Evolutionary conservation across 2,113 vertebrate species (phyloP), one percentile per base, ranked within the genome.

Genomic region (Paralichthys olivaceus): DNA sequence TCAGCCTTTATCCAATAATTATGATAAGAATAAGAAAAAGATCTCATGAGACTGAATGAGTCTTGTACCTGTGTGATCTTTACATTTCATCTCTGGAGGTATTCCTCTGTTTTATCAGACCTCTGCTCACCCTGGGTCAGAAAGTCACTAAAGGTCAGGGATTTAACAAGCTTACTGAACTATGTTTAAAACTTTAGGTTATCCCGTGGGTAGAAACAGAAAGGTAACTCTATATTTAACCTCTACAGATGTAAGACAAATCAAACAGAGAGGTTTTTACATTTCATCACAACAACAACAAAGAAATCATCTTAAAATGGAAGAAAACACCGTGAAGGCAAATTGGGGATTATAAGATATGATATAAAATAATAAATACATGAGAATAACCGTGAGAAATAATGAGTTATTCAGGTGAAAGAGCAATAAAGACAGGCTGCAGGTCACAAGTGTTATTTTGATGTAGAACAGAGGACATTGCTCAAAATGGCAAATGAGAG

Each of bases 131-230:
- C 34, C 22, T 29, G 7, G 49, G 51, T 68, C 7, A 55, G 22
- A 19, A 19, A 23, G 65, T 25, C 32, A 37, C 34, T 23, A 69
- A 80, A 88, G 77, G 77, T 84, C 72, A 53, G 32, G 81, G 90
- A 88, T 90, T 91, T 87, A 75, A 28, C 28, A 64, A 65, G 86
- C 61, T 91, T 91, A 86, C 7, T 64, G 61, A 54, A 77, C 88
- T 89, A 89, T 91, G 86, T 92, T 89, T 91, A 89, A 67, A 75
- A 90, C 62, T 67, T 65, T 6, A 72, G 71, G 66, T 80, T 77
- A 74, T 83, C 73, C 54, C 5, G 8, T 43, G 69, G 32, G n/a
- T 69, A 81, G 81, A 90, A 85, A 88, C 15, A 70, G 72, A 64
- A 56, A 20, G 70, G 7, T 22, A 83, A 49, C 15, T 40, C 76